Conservation (phyloP, 1,140 invertebrate species). For the Brachionus asplanchnoidis region DNA sequence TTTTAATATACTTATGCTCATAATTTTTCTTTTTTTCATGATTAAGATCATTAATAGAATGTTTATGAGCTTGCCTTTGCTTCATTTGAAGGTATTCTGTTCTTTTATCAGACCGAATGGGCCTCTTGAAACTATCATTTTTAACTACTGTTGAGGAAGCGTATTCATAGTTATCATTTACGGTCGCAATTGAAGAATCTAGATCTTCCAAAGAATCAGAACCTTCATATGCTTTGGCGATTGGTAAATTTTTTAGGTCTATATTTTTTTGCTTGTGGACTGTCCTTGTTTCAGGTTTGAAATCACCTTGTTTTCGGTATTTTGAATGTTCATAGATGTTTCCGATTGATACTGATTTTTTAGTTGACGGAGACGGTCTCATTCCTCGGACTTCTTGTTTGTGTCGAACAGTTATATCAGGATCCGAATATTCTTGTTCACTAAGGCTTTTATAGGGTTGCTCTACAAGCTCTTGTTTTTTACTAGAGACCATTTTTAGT, state of each 20-base stretch:
- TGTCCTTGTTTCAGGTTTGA: not conserved
- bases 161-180: not conserved
- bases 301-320: not conserved
- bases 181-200: not conserved
- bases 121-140: not conserved
- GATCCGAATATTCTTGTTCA: not conserved
- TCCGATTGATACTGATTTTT: conserved; percentile 12
- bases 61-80: not conserved
- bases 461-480: not conserved
- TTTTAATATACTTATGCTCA: not conserved
- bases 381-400: not conserved
- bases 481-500: not conserved
- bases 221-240: conserved; percentile 24
- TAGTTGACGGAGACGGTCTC: not conserved
- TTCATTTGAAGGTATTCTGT: not conserved
- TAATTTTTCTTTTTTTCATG: not conserved
- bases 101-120: not conserved
- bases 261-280: not conserved
- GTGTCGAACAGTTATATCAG: not conserved
- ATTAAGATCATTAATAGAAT: not conserved
- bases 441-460: not conserved
- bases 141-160: not conserved
- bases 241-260: not conserved
- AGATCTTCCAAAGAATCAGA: conserved; percentile 17
- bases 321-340: not conserved